Conservation (phyloP, 1,140 invertebrate genomes). For the Pseudomyrmex dendroicus region DNA sequence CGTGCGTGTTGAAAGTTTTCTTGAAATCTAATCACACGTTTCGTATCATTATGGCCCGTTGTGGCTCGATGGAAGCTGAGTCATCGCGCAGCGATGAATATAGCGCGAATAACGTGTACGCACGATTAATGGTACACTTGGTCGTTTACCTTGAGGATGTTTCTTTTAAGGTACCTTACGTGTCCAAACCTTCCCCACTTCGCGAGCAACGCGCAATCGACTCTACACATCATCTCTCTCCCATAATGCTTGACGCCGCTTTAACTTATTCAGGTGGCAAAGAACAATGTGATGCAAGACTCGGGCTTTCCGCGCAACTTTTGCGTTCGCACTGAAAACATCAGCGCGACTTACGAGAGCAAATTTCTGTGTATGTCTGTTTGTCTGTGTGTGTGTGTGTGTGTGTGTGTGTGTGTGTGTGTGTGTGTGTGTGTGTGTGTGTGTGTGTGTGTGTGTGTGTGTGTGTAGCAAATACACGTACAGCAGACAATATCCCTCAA, state of each 20-base stretch:
- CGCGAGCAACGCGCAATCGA: not conserved
- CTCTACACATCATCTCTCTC: constrained; percentile 1
- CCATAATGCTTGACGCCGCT: not conserved
- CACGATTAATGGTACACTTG: constrained; percentile 26
- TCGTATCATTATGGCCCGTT: constrained; percentile 19
- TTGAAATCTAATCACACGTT: constrained; percentile 29
- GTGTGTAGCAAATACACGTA: too few relatives aligned
- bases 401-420: too few relatives aligned
- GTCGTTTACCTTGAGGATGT: constrained; percentile 48
- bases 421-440: too few relatives aligned
- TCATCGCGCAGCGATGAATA: constrained; percentile 10
- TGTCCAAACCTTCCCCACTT: not conserved
- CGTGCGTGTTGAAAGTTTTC: constrained; percentile 31
- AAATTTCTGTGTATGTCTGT: too few relatives aligned
- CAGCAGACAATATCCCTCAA: too few relatives aligned
- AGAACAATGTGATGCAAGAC: constrained; percentile 31
- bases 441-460: too few relatives aligned
- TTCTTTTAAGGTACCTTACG: constrained; percentile 42
- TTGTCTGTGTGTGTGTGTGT: too few relatives aligned
- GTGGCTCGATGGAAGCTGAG: constrained; percentile 16
- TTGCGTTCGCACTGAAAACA: not conserved
- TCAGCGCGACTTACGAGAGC: too few relatives aligned
- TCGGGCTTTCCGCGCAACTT: not conserved
- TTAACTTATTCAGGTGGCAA: not conserved
- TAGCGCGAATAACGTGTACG: not conserved